Conservation (phyloP, 2,888 invertebrate genomes). For the Drosophila rellima region DNA sequence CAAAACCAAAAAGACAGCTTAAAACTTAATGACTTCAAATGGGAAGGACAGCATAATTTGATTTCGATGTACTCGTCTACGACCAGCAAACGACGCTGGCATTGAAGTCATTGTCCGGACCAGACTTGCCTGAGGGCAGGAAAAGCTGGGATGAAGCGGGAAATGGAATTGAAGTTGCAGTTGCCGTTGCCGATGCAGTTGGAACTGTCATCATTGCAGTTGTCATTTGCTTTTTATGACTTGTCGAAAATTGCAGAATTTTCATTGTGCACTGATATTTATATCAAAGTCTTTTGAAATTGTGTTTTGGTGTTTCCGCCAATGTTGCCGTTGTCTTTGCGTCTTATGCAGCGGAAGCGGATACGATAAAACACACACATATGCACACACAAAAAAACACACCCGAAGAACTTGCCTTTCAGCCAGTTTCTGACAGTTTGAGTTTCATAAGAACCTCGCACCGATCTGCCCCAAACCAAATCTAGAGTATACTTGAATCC, state of each 20-base stretch:
- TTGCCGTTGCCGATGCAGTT: conserved; percentile 8
- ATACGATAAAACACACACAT: conserved; percentile 62
- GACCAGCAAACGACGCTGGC: conserved; percentile 22
- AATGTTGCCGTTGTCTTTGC: conserved; percentile 45
- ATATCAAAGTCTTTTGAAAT: conserved; percentile 78
- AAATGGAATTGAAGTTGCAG: conserved; percentile 7
- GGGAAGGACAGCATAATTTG: conserved; percentile 43
- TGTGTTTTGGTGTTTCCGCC: conserved; percentile 62
- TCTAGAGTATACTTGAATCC: too few species aligned
- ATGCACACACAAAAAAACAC: conserved; percentile 6
- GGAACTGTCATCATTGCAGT: conserved; percentile 28
- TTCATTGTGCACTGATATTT: conserved; percentile 78
- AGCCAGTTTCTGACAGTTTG: not conserved
- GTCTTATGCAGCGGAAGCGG: conserved; percentile 68
- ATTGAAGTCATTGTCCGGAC: conserved; percentile 41
- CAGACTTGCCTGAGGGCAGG: conserved; percentile 25
- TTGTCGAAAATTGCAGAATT: conserved; percentile 73
- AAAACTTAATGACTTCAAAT: conserved; percentile 43
- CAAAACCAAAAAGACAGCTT: conserved; percentile 45
- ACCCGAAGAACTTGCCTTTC: not conserved
- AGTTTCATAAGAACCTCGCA: conserved; percentile 19
- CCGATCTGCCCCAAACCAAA: conserved; percentile 13
- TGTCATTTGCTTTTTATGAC: conserved; percentile 71
- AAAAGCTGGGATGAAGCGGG: not conserved
- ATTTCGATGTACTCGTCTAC: conserved; percentile 47